Conservation (phyloP, 2,113 vertebrate genomes). For the Pandion haliaetus region DNA sequence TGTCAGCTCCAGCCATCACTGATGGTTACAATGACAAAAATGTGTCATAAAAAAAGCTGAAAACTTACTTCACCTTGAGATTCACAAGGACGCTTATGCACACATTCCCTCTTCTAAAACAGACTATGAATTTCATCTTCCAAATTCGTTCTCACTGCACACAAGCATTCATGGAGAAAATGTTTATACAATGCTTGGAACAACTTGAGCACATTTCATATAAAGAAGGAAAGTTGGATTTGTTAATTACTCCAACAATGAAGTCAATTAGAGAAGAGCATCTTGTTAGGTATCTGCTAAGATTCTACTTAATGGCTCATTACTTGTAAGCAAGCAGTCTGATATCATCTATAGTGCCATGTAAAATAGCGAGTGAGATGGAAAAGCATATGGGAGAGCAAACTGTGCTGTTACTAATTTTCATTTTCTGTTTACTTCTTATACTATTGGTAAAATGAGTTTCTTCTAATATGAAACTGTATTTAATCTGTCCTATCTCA, state of each 20-base stretch:
- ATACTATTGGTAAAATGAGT: background rate
- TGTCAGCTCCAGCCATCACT: background rate
- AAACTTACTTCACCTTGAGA: background rate
- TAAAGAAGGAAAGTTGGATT: background rate
- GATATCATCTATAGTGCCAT: background rate
- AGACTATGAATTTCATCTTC: background rate
- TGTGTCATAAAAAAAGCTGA: background rate
- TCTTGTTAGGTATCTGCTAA: conserved; percentile 36
- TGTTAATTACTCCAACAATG: conserved; percentile 18
- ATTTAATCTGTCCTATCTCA: background rate
- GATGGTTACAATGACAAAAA: conserved; percentile 2
- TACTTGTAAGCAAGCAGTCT: background rate
- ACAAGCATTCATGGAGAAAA: background rate
- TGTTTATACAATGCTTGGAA: background rate
- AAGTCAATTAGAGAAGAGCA: conserved; percentile 34
- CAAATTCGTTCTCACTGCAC: background rate
- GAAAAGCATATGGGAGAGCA: background rate
- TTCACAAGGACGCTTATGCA: background rate
- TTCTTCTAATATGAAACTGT: background rate
- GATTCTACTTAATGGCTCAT: conserved; percentile 24
- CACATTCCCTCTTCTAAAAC: background rate
- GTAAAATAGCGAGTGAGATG: background rate
- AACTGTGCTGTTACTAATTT: background rate
- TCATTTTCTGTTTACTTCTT: background rate
- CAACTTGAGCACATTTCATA: background rate